These are phyloP conservation scores for Grammomys dolichurus DNA, from an alignment of 2,113 vertebrate species.

Conservation along the genomic window DNA sequence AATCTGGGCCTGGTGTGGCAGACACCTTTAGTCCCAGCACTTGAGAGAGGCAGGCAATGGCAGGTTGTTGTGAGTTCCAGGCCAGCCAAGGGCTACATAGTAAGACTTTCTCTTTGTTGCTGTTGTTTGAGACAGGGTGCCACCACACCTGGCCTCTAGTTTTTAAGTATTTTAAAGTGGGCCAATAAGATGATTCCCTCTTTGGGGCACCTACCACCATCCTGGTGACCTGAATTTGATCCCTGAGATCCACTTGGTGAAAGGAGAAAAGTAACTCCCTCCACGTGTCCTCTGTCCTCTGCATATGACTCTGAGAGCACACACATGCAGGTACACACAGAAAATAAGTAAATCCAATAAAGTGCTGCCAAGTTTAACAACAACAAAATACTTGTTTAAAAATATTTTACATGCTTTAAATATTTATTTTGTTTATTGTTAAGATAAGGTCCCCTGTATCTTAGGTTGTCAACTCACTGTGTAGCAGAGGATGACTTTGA, in stretches of 20 bases:
- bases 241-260: background rate
- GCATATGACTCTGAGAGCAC: background rate
- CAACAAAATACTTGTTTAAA: background rate
- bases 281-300: background rate
- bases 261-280: background rate
- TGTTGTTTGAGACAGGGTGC: background rate
- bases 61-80: background rate
- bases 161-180: constrained; percentile 59
- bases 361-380: background rate
- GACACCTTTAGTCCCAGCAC: background rate
- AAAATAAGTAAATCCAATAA: background rate
- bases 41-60: background rate
- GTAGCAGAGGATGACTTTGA: background rate
- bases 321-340: background rate
- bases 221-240: background rate
- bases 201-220: background rate
- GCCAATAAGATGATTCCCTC: background rate
- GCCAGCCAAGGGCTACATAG: background rate
- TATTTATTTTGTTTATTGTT: background rate
- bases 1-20: background rate
- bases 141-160: background rate
- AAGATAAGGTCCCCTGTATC: background rate
- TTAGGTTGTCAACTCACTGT: background rate
- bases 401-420: background rate
- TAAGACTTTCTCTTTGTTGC: background rate